Percentiles rank a stretch among this genome's conserved stretches.
phyloP scores from a whole-genome alignment of 2,888 invertebrate genomes.

The Alloscopus bannaensis region DNA sequence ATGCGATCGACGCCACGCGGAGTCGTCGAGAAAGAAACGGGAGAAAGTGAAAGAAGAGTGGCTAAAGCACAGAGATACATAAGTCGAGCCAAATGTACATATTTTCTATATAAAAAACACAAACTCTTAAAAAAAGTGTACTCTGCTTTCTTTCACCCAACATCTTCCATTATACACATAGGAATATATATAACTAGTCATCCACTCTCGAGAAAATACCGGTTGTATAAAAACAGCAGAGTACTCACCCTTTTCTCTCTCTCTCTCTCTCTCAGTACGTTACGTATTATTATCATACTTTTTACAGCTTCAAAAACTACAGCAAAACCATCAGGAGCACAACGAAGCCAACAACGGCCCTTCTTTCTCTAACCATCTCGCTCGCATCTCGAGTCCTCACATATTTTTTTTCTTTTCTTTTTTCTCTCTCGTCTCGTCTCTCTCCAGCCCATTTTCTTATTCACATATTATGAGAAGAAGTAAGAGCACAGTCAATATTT shows the following conservation, averaged over 20 bases:
- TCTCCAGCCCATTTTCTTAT: background rate
- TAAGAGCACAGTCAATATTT: constrained; percentile 26
- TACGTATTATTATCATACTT: background rate
- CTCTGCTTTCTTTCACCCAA: too few species aligned
- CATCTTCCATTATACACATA: too few species aligned
- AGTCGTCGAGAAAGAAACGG: constrained; percentile 50
- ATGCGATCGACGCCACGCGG: constrained; percentile 60
- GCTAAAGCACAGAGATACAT: background rate
- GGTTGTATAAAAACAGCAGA: too few species aligned
- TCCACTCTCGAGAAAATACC: too few species aligned
- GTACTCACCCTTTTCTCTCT: background rate
- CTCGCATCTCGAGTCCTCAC: constrained; percentile 1
- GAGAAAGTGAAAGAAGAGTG: constrained; percentile 24
- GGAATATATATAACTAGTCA: too few species aligned
- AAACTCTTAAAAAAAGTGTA: too few species aligned
- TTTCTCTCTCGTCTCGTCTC: background rate
- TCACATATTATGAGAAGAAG: constrained; percentile 24
- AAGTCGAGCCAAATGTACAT: constrained; percentile 3
- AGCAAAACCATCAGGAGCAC: too few species aligned
- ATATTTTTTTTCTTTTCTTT: background rate
- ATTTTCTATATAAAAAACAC: constrained; percentile 2
- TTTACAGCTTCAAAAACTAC: background rate
- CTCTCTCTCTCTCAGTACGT: constrained; percentile 7
- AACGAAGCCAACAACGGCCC: background rate
- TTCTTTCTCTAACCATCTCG: constrained; percentile 11